Evolutionary conservation across 2,888 invertebrate genomes (phyloP).

Genomic region (Hydropsyche betteni): DNA sequence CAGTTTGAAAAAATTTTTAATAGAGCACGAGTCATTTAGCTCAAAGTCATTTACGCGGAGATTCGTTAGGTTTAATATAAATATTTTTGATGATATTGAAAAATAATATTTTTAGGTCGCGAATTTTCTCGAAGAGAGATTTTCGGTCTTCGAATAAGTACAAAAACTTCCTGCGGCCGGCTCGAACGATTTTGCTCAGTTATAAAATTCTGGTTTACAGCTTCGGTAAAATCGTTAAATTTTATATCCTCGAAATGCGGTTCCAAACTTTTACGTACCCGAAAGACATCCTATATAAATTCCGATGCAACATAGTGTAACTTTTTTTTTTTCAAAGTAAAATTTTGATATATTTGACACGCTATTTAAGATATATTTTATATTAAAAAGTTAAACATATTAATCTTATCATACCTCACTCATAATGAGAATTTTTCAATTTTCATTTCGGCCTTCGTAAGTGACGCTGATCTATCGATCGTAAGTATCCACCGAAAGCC

Average conservation of each 20-base stretch:
- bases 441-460: too few species aligned
- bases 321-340: too few species aligned
- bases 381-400: too few species aligned
- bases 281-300: background rate
- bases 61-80: background rate
- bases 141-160: constrained; percentile 17
- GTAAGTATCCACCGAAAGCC: background rate
- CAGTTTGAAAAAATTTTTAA: too few species aligned
- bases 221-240: constrained; percentile 27
- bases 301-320: too few species aligned
- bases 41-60: background rate
- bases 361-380: too few species aligned
- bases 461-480: too few species aligned
- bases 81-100: background rate
- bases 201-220: constrained; percentile 26
- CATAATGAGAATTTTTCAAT: too few species aligned
- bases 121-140: background rate
- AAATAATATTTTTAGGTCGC: background rate
- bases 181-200: background rate
- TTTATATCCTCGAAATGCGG: constrained; percentile 22
- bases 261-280: constrained; percentile 10
- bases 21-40: constrained; percentile 5
- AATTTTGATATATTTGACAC: too few species aligned
- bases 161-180: constrained; percentile 11
- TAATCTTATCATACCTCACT: too few species aligned